Base-by-base conservation (phyloP, 2,888 invertebrate genomes). In the Chromoteleia sp. region DNA sequence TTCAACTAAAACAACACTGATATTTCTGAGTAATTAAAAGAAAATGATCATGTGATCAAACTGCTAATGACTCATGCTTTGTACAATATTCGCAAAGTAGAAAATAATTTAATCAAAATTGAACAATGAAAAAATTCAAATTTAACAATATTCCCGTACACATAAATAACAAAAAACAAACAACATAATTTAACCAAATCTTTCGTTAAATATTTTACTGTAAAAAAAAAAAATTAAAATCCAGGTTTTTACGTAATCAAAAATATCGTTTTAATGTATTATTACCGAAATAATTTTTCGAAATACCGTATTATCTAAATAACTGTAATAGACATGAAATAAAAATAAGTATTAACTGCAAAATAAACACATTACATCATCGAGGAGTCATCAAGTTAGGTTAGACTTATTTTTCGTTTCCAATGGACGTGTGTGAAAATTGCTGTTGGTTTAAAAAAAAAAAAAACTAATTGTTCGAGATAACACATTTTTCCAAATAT, bases 281-380 rank as follows among this genome's bases (percentile, higher is more conserved):
- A n/a, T n/a, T n/a, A n/a, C n/a, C n/a, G n/a, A n/a, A n/a, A n/a
- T n/a, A n/a, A n/a, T n/a, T n/a, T 3, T 33, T 33, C 7, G 7
- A 1, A 33, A 33, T 3, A 25, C 25, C 25, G 25, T 5, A 8
- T 33, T 33, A 33, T 33, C 33, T 4, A 33, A 8, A 33, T 33
- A 1, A 25, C 3, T 39, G 1, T n/a, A 17, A 43, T 7, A 43
- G 8, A 6, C 7, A 43, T 15, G 14, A 56, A 59, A 59, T 15
- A 45, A 61, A 61, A 61, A 48, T 61, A 61, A 45, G 48, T 33
- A 15, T 7, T 19, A 17, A 33, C 5, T 15, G 5, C 43, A 61
- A 61, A 61, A 45, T 48, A 61, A 61, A 61, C 45, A 48, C 45
- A 61, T 61, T 61, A 48, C 61, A 61, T 61, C 61, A 61, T 19